Evolutionary conservation across 1,140 invertebrate species (phyloP), one percentile per base, ranked within the genome.

Genomic region (Chrysopa pallens): DNA sequence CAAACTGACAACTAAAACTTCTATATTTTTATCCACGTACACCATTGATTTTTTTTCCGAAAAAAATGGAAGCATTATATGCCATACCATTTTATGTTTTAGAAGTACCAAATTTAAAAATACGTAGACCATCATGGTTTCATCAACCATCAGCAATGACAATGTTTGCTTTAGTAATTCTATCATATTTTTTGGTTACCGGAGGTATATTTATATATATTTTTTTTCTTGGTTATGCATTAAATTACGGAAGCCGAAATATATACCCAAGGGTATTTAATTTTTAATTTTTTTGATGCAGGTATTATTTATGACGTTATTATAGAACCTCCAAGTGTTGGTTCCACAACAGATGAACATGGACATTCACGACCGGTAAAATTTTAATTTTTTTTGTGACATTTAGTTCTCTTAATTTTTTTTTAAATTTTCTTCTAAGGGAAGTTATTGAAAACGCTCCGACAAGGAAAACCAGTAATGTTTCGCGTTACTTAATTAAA

Each of bases 261-360:
- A 38, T 17, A 37, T 6, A 46, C 11, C 37, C 7, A 11, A 14
- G 11, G 7, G 6, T 27, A 13, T 39, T 46, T 43, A 45, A 46
- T 52, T 46, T n/a, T n/a, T n/a, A n/a, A n/a, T n/a, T n/a, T n/a
- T 40, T 40, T 12, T 50, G 48, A 71, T 70, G 17, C 59, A 96
- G 92, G 92, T 46, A 91, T 97, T 29, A 97, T 97, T 52, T 97
- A 97, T 66, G 92, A 97, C 68, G 90, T 98, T 0, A 98, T 98
- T 59, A 89, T 96, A 38, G 94, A 98, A 63, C 93, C 94, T 31
- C 93, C 93, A 1, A 92, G 90, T 63, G 90, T 97, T 47, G 93
- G 94, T 38, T 93, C 89, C 4, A 96, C 92, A 6, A 94, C 92
- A 33, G 93, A 98, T 67, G 92, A 96, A 62, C 80, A 89, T 66